Percentiles rank a stretch among this genome's conserved stretches.
Evolutionary conservation across 2,888 invertebrate species (phyloP).

Genomic region (Cheilosia vulpina): DNA sequence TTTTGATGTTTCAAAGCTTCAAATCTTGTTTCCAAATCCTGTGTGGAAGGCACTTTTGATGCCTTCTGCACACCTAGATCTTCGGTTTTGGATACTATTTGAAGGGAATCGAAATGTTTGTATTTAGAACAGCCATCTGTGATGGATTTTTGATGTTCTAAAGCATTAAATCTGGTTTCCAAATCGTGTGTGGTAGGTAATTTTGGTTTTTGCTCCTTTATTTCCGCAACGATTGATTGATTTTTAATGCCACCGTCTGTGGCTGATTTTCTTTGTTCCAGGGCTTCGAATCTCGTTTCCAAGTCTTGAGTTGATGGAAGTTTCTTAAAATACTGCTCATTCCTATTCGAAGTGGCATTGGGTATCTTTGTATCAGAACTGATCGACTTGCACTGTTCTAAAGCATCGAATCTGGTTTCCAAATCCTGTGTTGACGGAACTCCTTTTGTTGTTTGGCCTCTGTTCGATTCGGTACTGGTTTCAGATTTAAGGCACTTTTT

Average conservation of each 20-base stretch:
- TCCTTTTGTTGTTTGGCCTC: background rate
- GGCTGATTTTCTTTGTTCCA: constrained; percentile 61
- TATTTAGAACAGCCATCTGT: background rate
- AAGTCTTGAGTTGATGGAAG: constrained; percentile 80
- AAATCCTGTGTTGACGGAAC: background rate
- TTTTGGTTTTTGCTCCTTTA: constrained; percentile 16
- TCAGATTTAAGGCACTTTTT: background rate
- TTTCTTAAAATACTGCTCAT: constrained; percentile 55
- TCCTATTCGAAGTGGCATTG: background rate
- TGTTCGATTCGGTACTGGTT: background rate
- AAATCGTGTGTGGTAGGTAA: constrained; percentile 80
- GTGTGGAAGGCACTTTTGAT: constrained; percentile 1
- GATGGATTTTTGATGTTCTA: too few species aligned
- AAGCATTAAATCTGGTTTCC: constrained; percentile 78
- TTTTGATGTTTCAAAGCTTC: constrained; percentile 15
- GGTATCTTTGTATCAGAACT: constrained; percentile 12
- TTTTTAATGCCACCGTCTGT: background rate
- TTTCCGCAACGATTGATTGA: too few species aligned
- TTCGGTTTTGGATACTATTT: background rate
- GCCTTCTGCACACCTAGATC: background rate
- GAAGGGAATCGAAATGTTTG: background rate
- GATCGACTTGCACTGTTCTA: constrained; percentile 13
- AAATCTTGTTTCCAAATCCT: constrained; percentile 27
- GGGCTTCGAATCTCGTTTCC: constrained; percentile 79
- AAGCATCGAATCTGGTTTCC: constrained; percentile 21